Evolutionary conservation across 2,797 vertebrate genomes (phyloP).

Genomic region (Macroramphosus scolopax): DNA sequence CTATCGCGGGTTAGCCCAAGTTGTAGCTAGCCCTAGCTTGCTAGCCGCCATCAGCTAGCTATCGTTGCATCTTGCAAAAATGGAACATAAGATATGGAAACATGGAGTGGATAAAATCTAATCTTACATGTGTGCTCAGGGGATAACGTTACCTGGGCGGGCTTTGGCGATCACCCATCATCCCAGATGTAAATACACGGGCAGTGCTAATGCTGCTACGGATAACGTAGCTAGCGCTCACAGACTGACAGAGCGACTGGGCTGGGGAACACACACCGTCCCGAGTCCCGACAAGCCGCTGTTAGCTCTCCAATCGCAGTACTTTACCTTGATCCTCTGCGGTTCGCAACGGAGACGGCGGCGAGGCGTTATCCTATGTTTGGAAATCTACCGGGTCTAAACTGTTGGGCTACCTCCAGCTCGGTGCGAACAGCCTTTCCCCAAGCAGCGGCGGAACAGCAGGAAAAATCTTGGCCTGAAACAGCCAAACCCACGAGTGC

Average conservation of each 20-base stretch:
- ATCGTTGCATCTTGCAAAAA: constrained; percentile 13
- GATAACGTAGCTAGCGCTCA: constrained; percentile 50
- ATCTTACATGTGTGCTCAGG: constrained; percentile 28
- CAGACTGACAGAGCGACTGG: constrained; percentile 52
- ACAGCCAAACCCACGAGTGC: constrained; percentile 78
- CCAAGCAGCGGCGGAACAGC: constrained; percentile 65
- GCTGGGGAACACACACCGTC: constrained; percentile 50
- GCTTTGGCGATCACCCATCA: constrained; percentile 71
- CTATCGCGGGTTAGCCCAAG: constrained; percentile 68
- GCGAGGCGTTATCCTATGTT: constrained; percentile 63
- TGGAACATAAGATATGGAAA: constrained; percentile 27
- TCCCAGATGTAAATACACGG: constrained; percentile 71
- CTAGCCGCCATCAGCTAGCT: constrained; percentile 35
- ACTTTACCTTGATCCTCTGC: constrained; percentile 81
- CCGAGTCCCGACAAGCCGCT: constrained; percentile 56
- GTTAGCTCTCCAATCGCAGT: constrained; percentile 44
- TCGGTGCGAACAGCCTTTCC: constrained; percentile 63
- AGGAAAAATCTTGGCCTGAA: constrained; percentile 71
- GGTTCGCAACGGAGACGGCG: constrained; percentile 68
- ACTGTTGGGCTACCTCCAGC: constrained; percentile 62
- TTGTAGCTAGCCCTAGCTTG: constrained; percentile 46
- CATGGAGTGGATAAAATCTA: constrained; percentile 9
- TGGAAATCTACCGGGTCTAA: constrained; percentile 55
- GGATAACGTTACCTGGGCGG: constrained; percentile 68
- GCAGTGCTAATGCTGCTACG: constrained; percentile 66